A percentile compares a stretch with the other conserved stretches of the same genome.
Conservation (phyloP, 2,113 vertebrate species). For the Perccottus glenii region DNA sequence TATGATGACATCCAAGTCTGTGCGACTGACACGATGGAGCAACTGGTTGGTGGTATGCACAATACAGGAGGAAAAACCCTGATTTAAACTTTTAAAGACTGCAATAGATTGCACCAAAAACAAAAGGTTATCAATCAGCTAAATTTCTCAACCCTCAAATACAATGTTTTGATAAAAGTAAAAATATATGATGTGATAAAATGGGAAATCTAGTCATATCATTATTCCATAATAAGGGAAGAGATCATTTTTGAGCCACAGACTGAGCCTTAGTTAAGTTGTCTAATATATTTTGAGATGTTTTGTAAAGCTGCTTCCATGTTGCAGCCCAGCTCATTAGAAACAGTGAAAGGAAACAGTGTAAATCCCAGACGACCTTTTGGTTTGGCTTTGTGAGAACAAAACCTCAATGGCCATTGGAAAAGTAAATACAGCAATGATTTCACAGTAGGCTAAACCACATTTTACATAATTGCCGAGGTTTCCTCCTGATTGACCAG, state of each 20-base stretch:
- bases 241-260: background rate
- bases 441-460: background rate
- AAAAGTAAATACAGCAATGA: background rate
- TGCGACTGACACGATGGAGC: slow-evolving; percentile 61
- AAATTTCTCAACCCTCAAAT: too few relatives aligned
- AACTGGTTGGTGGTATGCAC: slow-evolving; percentile 46
- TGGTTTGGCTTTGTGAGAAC: background rate
- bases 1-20: slow-evolving; percentile 52
- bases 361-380: background rate
- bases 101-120: background rate
- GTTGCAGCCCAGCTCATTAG: background rate
- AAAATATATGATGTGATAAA: background rate
- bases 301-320: slow-evolving; percentile 19
- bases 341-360: background rate
- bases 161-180: too few relatives aligned
- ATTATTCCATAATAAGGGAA: background rate
- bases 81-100: background rate
- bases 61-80: background rate
- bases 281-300: background rate
- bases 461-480: slow-evolving; percentile 3
- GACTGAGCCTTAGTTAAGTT: background rate
- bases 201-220: background rate
- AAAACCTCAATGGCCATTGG: background rate
- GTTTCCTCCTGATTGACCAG: slow-evolving; percentile 7
- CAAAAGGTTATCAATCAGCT: too few relatives aligned